Percentiles rank a stretch among this genome's conserved stretches.
These are phyloP conservation scores for Chironomus tepperi DNA, from an alignment of 1,140 invertebrate species.

Conservation along the genomic window DNA sequence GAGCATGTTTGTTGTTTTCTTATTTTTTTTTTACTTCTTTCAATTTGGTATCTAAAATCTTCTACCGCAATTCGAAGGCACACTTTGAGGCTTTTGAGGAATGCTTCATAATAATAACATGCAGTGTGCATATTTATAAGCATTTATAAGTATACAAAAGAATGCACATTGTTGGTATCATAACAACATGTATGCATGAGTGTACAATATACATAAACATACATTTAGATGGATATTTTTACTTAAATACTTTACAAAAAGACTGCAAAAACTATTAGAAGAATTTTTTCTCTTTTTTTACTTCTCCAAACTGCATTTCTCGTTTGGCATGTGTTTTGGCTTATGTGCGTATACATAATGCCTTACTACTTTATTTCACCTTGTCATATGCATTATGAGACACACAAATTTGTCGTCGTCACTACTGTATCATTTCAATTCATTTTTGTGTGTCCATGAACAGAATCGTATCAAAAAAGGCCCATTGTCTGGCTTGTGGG, in stretches of 20 bases:
- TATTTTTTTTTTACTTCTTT: background rate
- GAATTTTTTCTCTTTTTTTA: background rate
- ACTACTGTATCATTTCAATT: background rate
- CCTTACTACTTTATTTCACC: no score
- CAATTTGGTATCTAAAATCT: conserved; percentile 15
- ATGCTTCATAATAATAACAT: conserved; percentile 17
- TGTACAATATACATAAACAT: no score
- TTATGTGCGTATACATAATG: background rate
- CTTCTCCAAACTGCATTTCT: no score
- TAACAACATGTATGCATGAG: background rate
- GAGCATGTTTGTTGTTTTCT: background rate
- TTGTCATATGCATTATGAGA: no score
- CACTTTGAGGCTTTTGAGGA: conserved; percentile 18
- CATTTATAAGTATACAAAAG: background rate
- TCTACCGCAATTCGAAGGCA: background rate
- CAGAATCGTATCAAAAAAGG: background rate
- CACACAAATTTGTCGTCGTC: background rate
- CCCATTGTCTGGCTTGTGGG: background rate
- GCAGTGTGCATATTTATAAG: conserved; percentile 19
- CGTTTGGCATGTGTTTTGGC: background rate
- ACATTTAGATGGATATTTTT: no score
- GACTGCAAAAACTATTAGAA: background rate
- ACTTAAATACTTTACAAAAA: no score
- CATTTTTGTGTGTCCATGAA: background rate
- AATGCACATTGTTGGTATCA: conserved; percentile 3